Base-by-base conservation (phyloP, 2,113 vertebrate genomes). In the Spizaetus ornatus region DNA sequence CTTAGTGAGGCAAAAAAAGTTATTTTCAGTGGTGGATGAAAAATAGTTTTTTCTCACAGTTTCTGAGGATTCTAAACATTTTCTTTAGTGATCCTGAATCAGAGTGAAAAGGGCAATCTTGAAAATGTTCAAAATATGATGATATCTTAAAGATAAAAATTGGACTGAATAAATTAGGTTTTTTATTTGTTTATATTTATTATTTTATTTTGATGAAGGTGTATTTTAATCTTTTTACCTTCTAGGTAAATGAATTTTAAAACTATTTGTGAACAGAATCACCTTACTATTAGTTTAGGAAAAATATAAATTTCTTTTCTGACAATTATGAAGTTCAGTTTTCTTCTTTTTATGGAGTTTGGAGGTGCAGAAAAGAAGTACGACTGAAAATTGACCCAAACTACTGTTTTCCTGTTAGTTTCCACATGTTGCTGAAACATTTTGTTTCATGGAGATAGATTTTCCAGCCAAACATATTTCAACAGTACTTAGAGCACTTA, bases 101-200 rank as follows among this genome's bases (percentile, higher is more conserved):
- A 65, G 10, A 61, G 3, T 48, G 26, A 56, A 63, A 84, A 66
- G 40, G 0, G 0, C 4, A 66, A 69, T 38, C 0, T 4, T 48
- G 1, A 59, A 78, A 71, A 48, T 15, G 1, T 71, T 72, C 4
- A 50, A 74, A 71, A 58, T 34, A 25, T 32, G 6, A 61, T 61
- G 0, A 21, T 34, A 77, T 8, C 7, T 19, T 67, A 31, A 38
- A 16, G 52, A 47, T 20, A 63, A 74, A 59, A 74, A 16, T 25
- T 1, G 0, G 1, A n/a, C 8, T 61, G 4, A 40, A 90, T 47
- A 42, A 11, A 38, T 29, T 14, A 1, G 11, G 3, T 1, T 2
- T 4, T 42, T 27, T 26, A 4, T 13, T 34, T 48, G 3, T 6
- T 80, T 42, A 9, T 76, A 48, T 21, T 21, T n/a, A 13, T 36